Conservation (phyloP, 2,797 vertebrate genomes). For the Columba guinea region DNA sequence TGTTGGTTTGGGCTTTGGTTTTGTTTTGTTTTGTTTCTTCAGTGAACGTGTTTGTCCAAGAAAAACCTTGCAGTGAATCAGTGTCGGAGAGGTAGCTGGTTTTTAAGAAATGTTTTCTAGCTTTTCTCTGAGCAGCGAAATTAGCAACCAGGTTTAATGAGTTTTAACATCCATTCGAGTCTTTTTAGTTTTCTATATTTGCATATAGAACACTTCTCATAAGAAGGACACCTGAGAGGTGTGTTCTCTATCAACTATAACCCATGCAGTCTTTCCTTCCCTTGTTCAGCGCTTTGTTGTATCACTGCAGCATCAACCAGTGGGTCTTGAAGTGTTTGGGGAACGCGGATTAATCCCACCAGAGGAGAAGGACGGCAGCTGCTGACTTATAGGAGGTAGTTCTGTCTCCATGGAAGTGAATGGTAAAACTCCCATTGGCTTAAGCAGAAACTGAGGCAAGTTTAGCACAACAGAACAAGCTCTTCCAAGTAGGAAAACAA, state of each 20-base stretch:
- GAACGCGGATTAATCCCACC: not conserved
- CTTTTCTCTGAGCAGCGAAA: not conserved
- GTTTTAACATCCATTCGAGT: not conserved
- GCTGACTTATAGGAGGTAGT: not conserved
- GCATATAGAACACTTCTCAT: not conserved
- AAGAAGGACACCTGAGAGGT: not conserved
- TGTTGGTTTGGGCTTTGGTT: conserved; percentile 61
- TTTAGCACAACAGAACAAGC: not conserved
- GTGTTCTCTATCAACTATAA: not conserved
- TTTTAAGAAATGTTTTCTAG: not conserved
- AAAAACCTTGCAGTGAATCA: conserved; percentile 44
- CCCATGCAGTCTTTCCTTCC: not conserved
- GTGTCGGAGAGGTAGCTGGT: not conserved
- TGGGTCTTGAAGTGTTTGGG: not conserved
- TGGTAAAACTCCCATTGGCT: not conserved
- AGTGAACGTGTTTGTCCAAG: conserved; percentile 30
- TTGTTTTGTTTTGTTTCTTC: conserved; percentile 53
- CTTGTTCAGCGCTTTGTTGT: not conserved
- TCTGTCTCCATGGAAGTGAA: not conserved
- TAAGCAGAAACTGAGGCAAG: not conserved
- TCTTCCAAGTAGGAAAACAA: not conserved
- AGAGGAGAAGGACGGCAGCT: not conserved
- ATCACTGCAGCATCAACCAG: not conserved
- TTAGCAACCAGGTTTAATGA: not conserved
- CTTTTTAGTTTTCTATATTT: not conserved